Evolutionary conservation across 2,888 invertebrate species (phyloP).

Genomic region (Stegana nigrithorax): DNA sequence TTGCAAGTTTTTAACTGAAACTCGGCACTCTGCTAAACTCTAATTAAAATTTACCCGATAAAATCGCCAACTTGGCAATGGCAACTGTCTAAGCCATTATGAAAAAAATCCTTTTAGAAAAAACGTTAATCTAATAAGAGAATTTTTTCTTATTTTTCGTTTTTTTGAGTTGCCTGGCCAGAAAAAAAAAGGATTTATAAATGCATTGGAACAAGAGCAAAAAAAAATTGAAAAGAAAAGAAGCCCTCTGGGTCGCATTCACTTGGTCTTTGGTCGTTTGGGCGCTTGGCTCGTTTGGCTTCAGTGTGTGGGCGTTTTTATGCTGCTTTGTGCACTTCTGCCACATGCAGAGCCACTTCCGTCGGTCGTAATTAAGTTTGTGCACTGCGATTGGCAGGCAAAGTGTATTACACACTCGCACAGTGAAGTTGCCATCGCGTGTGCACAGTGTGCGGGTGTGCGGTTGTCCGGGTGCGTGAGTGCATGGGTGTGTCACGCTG

Average conservation of each 20-base stretch:
- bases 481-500: too few relatives aligned
- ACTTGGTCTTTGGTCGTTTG: too few relatives aligned
- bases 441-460: too few relatives aligned
- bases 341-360: conserved; percentile 53
- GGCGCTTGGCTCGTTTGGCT: not conserved
- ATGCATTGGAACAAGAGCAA: too few relatives aligned
- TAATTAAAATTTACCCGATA: not conserved
- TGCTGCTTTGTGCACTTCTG: conserved; percentile 49
- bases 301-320: conserved; percentile 27
- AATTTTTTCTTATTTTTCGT: too few relatives aligned
- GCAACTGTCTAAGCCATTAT: not conserved
- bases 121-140: not conserved
- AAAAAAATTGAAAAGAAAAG: too few relatives aligned
- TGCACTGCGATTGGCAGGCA: conserved; percentile 19
- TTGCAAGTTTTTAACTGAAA: too few relatives aligned
- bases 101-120: not conserved
- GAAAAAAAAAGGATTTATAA: not conserved
- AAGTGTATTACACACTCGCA: conserved; percentile 4
- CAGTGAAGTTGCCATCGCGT: not conserved
- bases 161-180: too few relatives aligned
- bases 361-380: conserved; percentile 54
- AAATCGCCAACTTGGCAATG: not conserved
- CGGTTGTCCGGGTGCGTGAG: not conserved
- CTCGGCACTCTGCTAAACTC: not conserved
- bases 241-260: too few relatives aligned